Evolutionary conservation across 1,140 invertebrate species (phyloP).

Genomic region (Acyrthosiphon pisum): DNA sequence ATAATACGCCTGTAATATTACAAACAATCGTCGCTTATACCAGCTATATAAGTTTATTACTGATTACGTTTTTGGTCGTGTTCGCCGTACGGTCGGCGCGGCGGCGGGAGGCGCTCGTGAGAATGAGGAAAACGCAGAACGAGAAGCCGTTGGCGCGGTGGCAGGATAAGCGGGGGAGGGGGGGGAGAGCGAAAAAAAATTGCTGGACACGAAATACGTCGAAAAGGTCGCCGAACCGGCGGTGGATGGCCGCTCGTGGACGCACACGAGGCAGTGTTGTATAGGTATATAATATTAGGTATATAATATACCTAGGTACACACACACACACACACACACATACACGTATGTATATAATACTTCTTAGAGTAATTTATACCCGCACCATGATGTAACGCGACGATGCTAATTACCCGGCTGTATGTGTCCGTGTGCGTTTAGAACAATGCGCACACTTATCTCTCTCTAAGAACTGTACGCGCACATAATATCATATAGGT

Average conservation of each 20-base stretch:
- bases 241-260: neutral
- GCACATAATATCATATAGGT: neutral
- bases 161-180: no score
- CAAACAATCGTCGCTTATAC: neutral
- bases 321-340: no score
- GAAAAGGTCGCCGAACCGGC: constrained; percentile 46
- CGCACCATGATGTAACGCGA: constrained; percentile 42
- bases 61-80: neutral
- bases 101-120: neutral
- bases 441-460: constrained; percentile 35
- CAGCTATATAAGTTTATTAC: neutral
- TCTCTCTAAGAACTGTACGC: neutral
- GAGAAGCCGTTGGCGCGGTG: neutral
- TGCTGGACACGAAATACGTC: constrained; percentile 30
- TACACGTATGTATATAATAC: neutral
- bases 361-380: constrained; percentile 39
- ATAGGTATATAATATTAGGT: neutral
- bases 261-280: neutral
- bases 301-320: neutral
- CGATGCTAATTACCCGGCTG: constrained; percentile 51
- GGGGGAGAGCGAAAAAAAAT: neutral
- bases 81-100: neutral
- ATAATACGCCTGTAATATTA: neutral
- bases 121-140: neutral
- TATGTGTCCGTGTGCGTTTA: neutral